These are phyloP conservation scores for Holacanthella duospinosa DNA, from an alignment of 2,888 invertebrate species.

Conservation along the genomic window DNA sequence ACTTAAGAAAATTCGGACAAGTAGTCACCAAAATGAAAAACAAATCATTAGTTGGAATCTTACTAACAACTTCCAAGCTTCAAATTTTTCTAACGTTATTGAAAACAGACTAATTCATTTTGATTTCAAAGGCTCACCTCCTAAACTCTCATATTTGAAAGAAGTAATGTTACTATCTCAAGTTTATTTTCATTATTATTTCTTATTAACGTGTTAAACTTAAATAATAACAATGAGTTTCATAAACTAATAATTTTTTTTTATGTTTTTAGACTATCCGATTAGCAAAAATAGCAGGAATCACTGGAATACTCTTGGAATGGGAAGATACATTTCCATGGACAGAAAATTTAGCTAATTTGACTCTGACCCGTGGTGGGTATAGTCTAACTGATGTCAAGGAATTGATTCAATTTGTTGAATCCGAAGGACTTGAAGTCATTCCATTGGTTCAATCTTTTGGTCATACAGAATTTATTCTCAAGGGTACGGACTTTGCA, in stretches of 20 bases:
- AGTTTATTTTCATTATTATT: background rate
- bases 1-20: too few relatives aligned
- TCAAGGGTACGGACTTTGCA: constrained; percentile 59
- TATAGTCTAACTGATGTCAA: constrained; percentile 59
- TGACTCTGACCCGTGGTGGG: constrained; percentile 48
- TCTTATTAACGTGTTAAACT: background rate
- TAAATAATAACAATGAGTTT: background rate
- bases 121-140: constrained; percentile 65
- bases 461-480: constrained; percentile 73
- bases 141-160: constrained; percentile 51
- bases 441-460: constrained; percentile 78
- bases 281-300: constrained; percentile 56
- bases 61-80: too few relatives aligned
- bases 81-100: constrained; percentile 26
- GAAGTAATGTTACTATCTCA: constrained; percentile 39
- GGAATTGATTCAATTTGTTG: constrained; percentile 56
- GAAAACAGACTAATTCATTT: constrained; percentile 54
- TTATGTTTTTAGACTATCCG: constrained; percentile 43
- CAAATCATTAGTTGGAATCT: too few relatives aligned
- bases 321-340: constrained; percentile 89
- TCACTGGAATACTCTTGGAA: constrained; percentile 69
- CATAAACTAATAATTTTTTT: background rate
- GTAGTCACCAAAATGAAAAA: too few relatives aligned
- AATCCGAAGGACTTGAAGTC: constrained; percentile 53
- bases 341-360: constrained; percentile 48